A percentile compares a stretch with the other conserved stretches of the same genome.
Conservation (phyloP, 2,797 vertebrate species). For the Syncerus caffer region DNA sequence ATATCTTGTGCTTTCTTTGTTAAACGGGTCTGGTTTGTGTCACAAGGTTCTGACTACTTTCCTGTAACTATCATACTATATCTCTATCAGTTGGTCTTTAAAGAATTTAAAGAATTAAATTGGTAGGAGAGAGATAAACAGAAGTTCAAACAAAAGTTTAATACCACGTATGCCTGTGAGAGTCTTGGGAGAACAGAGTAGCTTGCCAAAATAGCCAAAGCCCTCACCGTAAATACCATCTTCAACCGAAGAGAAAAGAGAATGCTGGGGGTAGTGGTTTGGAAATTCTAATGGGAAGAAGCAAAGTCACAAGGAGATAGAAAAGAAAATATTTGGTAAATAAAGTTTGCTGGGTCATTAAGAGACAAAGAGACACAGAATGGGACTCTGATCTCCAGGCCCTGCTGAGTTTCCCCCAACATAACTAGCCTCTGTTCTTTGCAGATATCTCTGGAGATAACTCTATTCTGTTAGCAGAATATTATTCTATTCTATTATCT, state of each 20-base stretch:
- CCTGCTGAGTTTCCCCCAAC: not conserved
- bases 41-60: not conserved
- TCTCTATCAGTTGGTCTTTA: not conserved
- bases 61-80: not conserved
- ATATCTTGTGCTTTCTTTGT: not conserved
- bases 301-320: not conserved
- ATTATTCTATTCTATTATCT: not conserved
- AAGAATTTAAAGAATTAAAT: not conserved
- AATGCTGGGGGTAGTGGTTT: not conserved
- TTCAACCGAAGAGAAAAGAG: not conserved
- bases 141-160: not conserved
- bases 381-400: not conserved
- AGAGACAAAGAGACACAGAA: not conserved
- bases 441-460: not conserved
- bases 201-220: not conserved
- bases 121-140: not conserved
- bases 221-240: not conserved
- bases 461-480: not conserved
- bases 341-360: not conserved
- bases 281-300: not conserved
- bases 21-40: not conserved
- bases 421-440: not conserved
- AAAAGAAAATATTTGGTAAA: not conserved
- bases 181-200: not conserved
- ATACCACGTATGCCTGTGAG: not conserved